Conservation (phyloP, 2,113 vertebrate species). For the Climacteris rufus region DNA sequence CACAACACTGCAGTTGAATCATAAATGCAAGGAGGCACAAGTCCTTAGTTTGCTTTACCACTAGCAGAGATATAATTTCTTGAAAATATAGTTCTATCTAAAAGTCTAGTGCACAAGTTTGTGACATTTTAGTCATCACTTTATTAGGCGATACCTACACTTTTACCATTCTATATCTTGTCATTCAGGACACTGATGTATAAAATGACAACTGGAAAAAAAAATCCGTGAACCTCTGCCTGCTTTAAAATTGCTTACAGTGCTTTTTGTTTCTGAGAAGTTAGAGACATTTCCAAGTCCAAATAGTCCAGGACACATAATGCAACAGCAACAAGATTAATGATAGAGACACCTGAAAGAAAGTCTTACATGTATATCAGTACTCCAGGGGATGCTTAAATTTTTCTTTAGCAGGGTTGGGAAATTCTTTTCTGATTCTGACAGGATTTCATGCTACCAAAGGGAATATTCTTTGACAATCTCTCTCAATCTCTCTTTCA, state of each 20-base stretch:
- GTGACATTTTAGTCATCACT: not conserved
- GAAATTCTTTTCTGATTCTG: not conserved
- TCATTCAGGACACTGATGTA: not conserved
- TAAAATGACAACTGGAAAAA: not conserved
- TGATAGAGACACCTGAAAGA: not conserved
- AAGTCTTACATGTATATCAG: not conserved
- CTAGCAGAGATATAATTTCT: not conserved
- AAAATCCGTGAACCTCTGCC: not conserved
- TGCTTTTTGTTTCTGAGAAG: not conserved
- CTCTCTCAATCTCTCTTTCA: not conserved
- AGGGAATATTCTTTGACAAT: not conserved
- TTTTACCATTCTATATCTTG: not conserved
- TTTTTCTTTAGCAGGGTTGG: not conserved
- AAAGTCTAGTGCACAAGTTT: not conserved
- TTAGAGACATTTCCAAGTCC: not conserved
- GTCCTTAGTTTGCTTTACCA: not conserved
- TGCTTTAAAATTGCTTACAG: not conserved
- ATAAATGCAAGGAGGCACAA: slow-evolving; percentile 49
- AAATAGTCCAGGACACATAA: not conserved
- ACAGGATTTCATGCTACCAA: not conserved
- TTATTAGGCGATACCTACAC: not conserved
- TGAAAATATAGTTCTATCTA: not conserved
- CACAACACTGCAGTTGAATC: slow-evolving; percentile 3
- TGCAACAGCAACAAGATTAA: not conserved
- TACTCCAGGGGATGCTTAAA: not conserved